Base-by-base conservation (phyloP, 2,113 vertebrate genomes). In the Recurvirostra avosetta region DNA sequence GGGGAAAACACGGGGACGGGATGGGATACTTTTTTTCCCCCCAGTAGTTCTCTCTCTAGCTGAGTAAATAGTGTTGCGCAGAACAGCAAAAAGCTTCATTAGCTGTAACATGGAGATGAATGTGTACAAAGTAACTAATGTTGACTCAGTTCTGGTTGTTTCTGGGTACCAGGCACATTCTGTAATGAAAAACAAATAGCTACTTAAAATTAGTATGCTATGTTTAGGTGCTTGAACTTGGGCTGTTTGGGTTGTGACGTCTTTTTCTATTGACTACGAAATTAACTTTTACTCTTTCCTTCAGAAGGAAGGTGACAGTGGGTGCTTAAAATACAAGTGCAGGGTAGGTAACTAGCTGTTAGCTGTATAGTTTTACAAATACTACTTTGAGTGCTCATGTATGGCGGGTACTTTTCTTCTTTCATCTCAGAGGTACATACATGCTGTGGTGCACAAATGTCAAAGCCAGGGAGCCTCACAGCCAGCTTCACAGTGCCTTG, bases 1-100 rank as follows among this genome's bases (percentile, higher is more conserved):
- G 43, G 32, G 21, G 4, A 78, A 40, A 50, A 59, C 47, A 41
- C 0, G 0, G n/a, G 30, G 34, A 9, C 0, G 1, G 36, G 17
- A 10, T 0, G 1, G 52, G 20, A 36, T 61, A 8, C 26, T 81
- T 71, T 56, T 53, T 30, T 20, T 49, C 12, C 18, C 22, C 8
- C 13, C 4, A 6, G 55, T 25, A 41, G 40, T 78, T 85, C 43
- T 80, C 6, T 65, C 11, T 83, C 15, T 50, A 22, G 50, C 38
- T 86, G 43, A 18, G 49, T 82, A 53, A 84, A 65, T 32, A 68
- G 23, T 6, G 6, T 45, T 92, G n/a, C 0, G 0, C 7, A n/a
- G 38, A 70, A 9, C 15, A 66, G 26, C 71, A 70, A 40, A 82
- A 68, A 40, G n/a, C 40, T 72, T 73, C 15, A 3, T 50, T 71